Evolutionary conservation across 2,888 invertebrate species (phyloP), one percentile per base, ranked within the genome.

Genomic region (Oeneis ivallda): DNA sequence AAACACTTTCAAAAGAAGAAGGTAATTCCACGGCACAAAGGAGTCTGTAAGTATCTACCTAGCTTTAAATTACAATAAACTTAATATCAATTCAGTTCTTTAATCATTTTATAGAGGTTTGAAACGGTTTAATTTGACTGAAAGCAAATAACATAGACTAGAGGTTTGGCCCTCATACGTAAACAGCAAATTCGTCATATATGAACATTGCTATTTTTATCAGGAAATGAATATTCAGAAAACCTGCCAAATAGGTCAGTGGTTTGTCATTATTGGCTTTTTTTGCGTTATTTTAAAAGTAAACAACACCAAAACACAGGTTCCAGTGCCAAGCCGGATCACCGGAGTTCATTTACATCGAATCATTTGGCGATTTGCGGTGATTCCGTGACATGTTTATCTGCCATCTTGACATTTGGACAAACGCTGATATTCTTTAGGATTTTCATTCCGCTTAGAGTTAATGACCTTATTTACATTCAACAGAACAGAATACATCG

Each of bases 161-260:
- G 6, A 34, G 32, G 2, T 34, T 34, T 34, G 6, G 2, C 2
- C 32, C 4, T 34, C 32, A 37, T 8, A 9, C 7, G 8, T 37
- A 1, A 37, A 37, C 37, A 8, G 37, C 9, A 37, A 7, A 37
- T 1, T 26, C 19, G 19, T 50, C 11, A 4, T 26, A 1, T 26
- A 50, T 26, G 7, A 5, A 26, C 11, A 50, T 26, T 26, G 1
- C 49, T 26, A 50, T 50, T 11, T 50, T 26, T 50, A 50, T 26
- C 19, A 11, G 10, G 19, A 50, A 15, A 56, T 37, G 49, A 39
- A 60, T 17, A 39, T 49, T 49, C 13, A 37, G 34, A 34, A 49
- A 60, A n/a, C 15, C n/a, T 56, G 60, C 66, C 66, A 67, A 67
- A 63, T 64, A 49, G 66, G 60, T 64, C 66, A 56, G 26, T 39